phyloP scores from a whole-genome alignment of 2,888 invertebrate genomes.

The Zaprionus obscuricornis region DNA sequence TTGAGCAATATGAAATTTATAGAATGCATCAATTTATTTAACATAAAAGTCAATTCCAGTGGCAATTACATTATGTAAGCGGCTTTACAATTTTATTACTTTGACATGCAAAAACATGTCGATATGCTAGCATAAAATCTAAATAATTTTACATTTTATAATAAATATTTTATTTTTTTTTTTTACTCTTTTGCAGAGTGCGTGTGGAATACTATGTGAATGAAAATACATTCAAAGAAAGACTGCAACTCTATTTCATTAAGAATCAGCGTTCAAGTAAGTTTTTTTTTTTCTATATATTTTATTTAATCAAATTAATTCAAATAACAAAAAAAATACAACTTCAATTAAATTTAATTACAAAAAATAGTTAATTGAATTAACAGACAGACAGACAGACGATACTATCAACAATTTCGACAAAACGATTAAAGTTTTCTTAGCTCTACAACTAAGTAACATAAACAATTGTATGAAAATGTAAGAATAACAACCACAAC shows the following conservation, averaged over 20 bases:
- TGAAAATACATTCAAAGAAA: constrained; percentile 99
- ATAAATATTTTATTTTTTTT: constrained; percentile 22
- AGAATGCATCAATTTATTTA: constrained; percentile 29
- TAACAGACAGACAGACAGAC: constrained; percentile 10
- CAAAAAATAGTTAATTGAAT: constrained; percentile 33
- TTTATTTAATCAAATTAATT: constrained; percentile 14
- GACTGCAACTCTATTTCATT: constrained; percentile 99
- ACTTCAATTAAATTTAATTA: constrained; percentile 46
- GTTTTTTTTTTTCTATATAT: not conserved
- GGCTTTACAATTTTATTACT: constrained; percentile 32
- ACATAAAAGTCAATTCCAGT: constrained; percentile 10
- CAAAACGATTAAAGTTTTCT: constrained; percentile 46
- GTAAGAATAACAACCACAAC: not conserved
- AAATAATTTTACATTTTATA: not conserved
- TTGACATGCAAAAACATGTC: not conserved
- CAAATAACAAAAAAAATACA: constrained; percentile 22
- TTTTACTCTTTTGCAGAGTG: constrained; percentile 89
- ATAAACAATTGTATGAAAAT: constrained; percentile 30
- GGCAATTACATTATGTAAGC: constrained; percentile 30
- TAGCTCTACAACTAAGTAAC: too few relatives aligned
- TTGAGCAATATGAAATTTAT: too few relatives aligned
- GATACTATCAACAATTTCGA: not conserved
- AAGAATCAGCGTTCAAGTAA: constrained; percentile 99
- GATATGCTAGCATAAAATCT: too few relatives aligned
- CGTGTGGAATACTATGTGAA: constrained; percentile 99